A percentile compares a stretch with the other conserved stretches of the same genome.
phyloP scores from a whole-genome alignment of 2,797 vertebrate genomes.

The Myotis daubentonii region DNA sequence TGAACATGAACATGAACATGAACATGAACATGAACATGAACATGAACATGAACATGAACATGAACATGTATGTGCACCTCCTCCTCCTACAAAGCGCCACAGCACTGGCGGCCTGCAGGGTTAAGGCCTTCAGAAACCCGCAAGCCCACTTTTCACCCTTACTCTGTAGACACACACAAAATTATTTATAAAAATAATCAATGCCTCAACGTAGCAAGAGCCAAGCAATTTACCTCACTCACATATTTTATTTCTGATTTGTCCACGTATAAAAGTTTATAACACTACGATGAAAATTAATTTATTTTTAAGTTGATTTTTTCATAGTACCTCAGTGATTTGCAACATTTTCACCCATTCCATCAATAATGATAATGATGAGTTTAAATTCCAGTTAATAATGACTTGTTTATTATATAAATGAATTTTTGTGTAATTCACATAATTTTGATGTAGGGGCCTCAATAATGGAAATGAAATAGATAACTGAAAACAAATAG shows the following conservation, averaged over 20 bases:
- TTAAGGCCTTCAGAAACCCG: background rate
- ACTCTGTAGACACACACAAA: background rate
- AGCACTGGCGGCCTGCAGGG: background rate
- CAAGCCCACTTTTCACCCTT: background rate
- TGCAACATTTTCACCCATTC: background rate
- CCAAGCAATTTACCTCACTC: background rate
- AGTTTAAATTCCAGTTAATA: background rate
- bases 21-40: background rate
- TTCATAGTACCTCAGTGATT: background rate
- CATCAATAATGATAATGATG: background rate
- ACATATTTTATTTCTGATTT: background rate
- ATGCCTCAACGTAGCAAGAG: background rate
- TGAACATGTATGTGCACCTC: accelerated
- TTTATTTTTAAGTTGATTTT: background rate
- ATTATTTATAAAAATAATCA: background rate
- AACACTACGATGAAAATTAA: background rate
- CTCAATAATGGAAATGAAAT: background rate
- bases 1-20: background rate
- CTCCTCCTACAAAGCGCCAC: background rate
- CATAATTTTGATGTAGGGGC: background rate
- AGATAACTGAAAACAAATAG: background rate
- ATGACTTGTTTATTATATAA: background rate
- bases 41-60: background rate
- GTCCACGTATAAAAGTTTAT: background rate
- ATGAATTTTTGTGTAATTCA: background rate